Conservation (phyloP, 2,797 vertebrate genomes). For the Zalophus californianus region DNA sequence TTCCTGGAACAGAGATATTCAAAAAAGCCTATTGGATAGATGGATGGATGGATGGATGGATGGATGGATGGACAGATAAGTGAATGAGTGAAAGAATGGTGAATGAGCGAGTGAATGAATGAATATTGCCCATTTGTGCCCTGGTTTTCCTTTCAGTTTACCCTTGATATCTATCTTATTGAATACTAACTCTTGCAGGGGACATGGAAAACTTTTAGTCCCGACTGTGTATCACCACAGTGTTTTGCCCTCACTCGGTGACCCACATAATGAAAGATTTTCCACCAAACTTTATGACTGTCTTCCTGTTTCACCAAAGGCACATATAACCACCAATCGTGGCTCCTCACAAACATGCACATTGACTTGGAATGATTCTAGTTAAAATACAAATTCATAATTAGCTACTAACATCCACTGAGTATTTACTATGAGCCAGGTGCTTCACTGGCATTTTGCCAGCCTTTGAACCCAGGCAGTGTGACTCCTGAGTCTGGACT, state of each 20-base stretch:
- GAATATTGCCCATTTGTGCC: background rate
- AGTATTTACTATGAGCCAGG: background rate
- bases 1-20: background rate
- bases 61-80: background rate
- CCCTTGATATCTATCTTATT: background rate
- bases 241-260: background rate
- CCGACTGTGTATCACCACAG: background rate
- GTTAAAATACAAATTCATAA: background rate
- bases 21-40: background rate
- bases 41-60: background rate
- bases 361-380: background rate
- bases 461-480: background rate
- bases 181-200: background rate
- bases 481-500: background rate
- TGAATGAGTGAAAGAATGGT: background rate
- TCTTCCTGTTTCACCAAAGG: conserved; percentile 27
- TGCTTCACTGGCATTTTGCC: background rate
- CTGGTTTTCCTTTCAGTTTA: background rate
- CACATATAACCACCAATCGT: background rate
- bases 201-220: background rate
- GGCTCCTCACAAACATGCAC: background rate
- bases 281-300: background rate
- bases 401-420: background rate
- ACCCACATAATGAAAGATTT: background rate
- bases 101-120: background rate